Percentiles rank a stretch among this genome's conserved stretches.
Conservation (phyloP, 2,113 vertebrate genomes). For the cat (Felis catus) region DNA sequence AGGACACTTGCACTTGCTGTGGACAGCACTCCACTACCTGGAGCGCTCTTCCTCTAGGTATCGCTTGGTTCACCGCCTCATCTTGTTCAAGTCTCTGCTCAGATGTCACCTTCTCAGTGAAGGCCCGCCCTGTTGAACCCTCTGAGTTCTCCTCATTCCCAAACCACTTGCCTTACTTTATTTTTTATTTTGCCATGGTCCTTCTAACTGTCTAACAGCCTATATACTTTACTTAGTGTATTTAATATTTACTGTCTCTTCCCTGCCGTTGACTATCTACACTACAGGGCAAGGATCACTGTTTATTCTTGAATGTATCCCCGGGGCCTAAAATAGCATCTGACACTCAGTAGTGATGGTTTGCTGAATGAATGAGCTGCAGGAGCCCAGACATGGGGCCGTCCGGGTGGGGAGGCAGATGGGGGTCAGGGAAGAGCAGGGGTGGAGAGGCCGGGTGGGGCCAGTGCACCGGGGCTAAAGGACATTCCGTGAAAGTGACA, state of each 20-base stretch:
- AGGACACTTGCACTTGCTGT: background rate
- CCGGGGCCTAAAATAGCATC: background rate
- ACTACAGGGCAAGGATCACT: background rate
- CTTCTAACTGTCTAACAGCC: background rate
- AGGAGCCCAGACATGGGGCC: background rate
- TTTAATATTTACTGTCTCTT: background rate
- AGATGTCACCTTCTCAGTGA: background rate
- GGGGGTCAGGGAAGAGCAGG: background rate
- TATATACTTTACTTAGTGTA: background rate
- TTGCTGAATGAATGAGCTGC: background rate
- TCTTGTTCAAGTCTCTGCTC: background rate
- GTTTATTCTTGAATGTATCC: background rate
- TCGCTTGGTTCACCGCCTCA: background rate
- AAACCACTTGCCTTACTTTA: background rate
- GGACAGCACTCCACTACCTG: no score
- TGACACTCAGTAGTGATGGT: fast-evolving
- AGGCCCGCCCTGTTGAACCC: background rate
- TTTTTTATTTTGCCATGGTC: background rate
- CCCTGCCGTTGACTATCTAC: background rate
- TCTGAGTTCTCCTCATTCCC: no score
- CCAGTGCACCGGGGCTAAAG: background rate
- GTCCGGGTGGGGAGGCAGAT: background rate
- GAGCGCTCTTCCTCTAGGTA: background rate
- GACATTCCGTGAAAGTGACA: background rate
- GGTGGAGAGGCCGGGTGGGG: background rate